Conservation (phyloP, 1,140 invertebrate species). For the Zeugodacus cucurbitae region DNA sequence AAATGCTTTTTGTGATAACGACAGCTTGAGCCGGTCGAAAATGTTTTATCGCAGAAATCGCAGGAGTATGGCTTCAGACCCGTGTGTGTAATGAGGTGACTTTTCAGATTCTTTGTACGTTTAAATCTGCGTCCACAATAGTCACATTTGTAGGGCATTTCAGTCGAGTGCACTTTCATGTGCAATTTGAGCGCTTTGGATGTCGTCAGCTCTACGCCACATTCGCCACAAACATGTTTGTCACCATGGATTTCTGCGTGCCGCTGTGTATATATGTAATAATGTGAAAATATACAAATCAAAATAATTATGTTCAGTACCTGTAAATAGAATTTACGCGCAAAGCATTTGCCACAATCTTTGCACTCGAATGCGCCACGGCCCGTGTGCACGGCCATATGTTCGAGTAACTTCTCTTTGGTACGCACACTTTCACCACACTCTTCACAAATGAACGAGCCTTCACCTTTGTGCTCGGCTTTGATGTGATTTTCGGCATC, state of each 20-base stretch:
- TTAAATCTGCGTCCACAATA: constrained; percentile 61
- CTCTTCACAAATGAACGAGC: constrained; percentile 67
- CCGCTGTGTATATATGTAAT: constrained; percentile 55
- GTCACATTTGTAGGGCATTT: constrained; percentile 64
- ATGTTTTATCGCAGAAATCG: constrained; percentile 67
- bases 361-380: constrained; percentile 67
- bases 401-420: constrained; percentile 66
- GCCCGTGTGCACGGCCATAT: constrained; percentile 68
- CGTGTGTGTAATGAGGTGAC: constrained; percentile 67
- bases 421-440: constrained; percentile 68
- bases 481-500: constrained; percentile 63
- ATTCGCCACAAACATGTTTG: constrained; percentile 60
- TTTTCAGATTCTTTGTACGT: constrained; percentile 63
- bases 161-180: constrained; percentile 66
- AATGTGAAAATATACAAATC: background rate
- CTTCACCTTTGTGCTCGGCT: constrained; percentile 65
- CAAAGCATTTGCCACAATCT: constrained; percentile 65
- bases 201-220: constrained; percentile 66
- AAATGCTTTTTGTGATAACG: constrained; percentile 67
- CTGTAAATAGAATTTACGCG: constrained; percentile 57
- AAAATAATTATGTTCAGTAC: background rate
- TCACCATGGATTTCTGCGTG: constrained; percentile 65
- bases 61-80: constrained; percentile 68
- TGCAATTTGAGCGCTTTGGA: constrained; percentile 67
- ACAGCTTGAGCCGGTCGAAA: constrained; percentile 68